Base-by-base conservation (phyloP, 1,140 invertebrate species). In the Phenacoccus solenopsis region DNA sequence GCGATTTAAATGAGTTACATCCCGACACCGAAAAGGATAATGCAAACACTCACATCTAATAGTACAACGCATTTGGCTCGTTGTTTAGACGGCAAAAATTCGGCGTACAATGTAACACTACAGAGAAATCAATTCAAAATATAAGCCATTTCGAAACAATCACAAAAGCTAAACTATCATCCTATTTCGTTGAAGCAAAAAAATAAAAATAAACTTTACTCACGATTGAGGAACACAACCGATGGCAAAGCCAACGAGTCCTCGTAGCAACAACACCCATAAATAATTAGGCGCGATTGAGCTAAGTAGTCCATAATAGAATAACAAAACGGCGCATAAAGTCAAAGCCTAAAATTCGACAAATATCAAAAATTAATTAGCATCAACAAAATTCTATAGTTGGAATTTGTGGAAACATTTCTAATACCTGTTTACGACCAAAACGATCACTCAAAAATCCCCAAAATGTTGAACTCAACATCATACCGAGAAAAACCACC, bases 171-270 rank as follows among this genome's bases (percentile, higher is more conserved):
- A n/a, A n/a, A n/a, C n/a, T n/a, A n/a, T n/a, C n/a, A n/a, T n/a
- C n/a, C n/a, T n/a, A n/a, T n/a, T n/a, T n/a, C 30, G 5, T 7
- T 32, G 30, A 32, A 5, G 30, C 30, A 73, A 13, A 72, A 73
- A 56, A 71, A 73, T 70, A 22, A 57, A 32, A 27, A 22, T n/a
- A 67, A 72, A n/a, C 13, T n/a, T 69, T 75, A 88, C 91, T 89
- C 85, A 97, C 94, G 94, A 94, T 81, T 98, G 95, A 71, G 94
- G 93, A 28, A 94, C 92, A 79, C 94, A 96, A 72, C 95, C 94
- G 77, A 98, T 95, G 24, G 93, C 93, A 84, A 98, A 96, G 13
- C 95, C 95, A 59, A 96, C 94, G 1, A 96, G 81, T 35, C 93
- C 92, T 78, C 95, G 82, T 27, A 98, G 82, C 70, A 96, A 84